phyloP scores from a whole-genome alignment of 2,797 vertebrate genomes.

The Remorina albescens region DNA sequence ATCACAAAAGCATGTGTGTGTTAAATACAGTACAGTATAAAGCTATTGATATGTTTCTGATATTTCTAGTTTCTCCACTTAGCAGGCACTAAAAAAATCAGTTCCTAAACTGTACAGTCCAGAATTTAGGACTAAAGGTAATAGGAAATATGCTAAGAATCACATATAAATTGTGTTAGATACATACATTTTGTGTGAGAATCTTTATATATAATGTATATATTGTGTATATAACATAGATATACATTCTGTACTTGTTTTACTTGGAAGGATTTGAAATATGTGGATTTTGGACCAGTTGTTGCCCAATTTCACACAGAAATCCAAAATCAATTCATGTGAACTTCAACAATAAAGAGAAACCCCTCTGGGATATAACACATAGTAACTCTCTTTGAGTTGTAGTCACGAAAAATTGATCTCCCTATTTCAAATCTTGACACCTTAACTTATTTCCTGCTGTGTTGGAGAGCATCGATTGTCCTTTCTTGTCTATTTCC shows the following conservation, averaged over 20 bases:
- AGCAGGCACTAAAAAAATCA: background rate
- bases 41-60: slow-evolving; percentile 3
- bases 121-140: background rate
- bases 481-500: slow-evolving; percentile 70
- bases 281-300: background rate
- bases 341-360: slow-evolving; percentile 1
- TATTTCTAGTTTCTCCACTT: slow-evolving; percentile 18
- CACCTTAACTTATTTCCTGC: slow-evolving; percentile 59
- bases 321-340: slow-evolving; percentile 12
- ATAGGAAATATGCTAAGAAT: background rate
- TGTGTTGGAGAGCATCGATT: slow-evolving; percentile 47
- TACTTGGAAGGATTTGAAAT: background rate
- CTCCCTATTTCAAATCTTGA: slow-evolving; percentile 57
- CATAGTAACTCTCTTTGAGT: slow-evolving; percentile 48
- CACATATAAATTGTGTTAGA: background rate
- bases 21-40: slow-evolving; percentile 18
- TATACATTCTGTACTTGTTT: background rate
- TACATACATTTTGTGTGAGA: background rate
- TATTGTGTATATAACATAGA: no score
- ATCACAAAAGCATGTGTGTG: background rate
- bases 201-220: background rate
- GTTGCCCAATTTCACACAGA: background rate
- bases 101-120: background rate
- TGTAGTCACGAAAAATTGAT: slow-evolving; percentile 57
- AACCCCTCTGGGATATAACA: slow-evolving; percentile 14